phyloP scores from a whole-genome alignment of 2,888 invertebrate genomes.

The Acrobasis consociella region DNA sequence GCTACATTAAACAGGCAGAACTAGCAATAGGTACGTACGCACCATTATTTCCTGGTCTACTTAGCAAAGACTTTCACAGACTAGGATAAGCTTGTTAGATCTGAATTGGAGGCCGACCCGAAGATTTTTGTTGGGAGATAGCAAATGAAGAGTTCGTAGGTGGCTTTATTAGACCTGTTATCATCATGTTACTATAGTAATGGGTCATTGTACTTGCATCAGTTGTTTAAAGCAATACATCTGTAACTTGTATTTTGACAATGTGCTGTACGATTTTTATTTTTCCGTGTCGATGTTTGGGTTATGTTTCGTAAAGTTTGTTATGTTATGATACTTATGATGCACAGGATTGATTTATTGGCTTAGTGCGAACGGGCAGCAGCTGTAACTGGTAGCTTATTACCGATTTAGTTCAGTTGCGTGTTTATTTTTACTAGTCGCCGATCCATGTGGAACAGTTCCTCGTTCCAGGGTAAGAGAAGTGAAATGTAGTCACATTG shows the following conservation, averaged over 20 bases:
- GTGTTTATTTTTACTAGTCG: slow-evolving; percentile 66
- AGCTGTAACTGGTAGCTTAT: slow-evolving; percentile 23
- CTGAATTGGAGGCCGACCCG: too few species aligned
- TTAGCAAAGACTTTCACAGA: too few species aligned
- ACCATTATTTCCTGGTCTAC: too few species aligned
- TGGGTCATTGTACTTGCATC: too few species aligned
- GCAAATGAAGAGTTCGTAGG: too few species aligned
- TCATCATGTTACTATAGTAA: too few species aligned
- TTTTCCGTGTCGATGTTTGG: slow-evolving; percentile 11
- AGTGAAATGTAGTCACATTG: not conserved
- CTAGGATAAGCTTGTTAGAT: too few species aligned
- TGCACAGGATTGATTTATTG: slow-evolving; percentile 18
- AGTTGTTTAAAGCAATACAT: not conserved
- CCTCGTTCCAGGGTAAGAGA: slow-evolving; percentile 45
- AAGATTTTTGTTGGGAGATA: too few species aligned
- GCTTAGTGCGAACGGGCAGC: slow-evolving; percentile 9
- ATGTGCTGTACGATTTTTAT: not conserved
- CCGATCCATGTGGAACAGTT: slow-evolving; percentile 55
- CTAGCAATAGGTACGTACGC: too few species aligned
- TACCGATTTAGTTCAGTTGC: slow-evolving; percentile 36
- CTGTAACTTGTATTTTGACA: slow-evolving; percentile 30
- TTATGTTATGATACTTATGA: too few species aligned
- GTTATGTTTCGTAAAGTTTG: not conserved
- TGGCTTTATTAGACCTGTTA: too few species aligned
- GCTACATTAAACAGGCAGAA: too few species aligned